Evolutionary conservation across 2,113 vertebrate species (phyloP).

Genomic region (Carassius auratus): DNA sequence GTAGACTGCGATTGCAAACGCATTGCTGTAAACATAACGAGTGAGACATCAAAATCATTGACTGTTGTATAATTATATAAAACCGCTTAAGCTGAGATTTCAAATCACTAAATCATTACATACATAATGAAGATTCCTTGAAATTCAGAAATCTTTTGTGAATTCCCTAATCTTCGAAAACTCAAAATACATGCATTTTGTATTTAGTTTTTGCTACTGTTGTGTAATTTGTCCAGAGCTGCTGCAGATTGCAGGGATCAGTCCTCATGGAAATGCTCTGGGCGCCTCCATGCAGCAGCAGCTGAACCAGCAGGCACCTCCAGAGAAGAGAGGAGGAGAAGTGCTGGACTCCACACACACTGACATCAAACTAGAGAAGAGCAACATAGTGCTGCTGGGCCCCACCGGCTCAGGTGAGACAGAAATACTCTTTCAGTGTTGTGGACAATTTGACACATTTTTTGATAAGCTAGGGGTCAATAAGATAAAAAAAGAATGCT

Average conservation of each 20-base stretch:
- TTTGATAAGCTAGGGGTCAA: neutral
- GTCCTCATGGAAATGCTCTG: slow-evolving; percentile 86
- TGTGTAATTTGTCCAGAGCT: slow-evolving; percentile 74
- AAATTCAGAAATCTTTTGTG: neutral
- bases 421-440: neutral
- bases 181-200: no score
- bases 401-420: slow-evolving; percentile 88
- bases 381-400: slow-evolving; percentile 90
- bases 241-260: slow-evolving; percentile 90
- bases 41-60: no score
- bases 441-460: neutral
- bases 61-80: no score
- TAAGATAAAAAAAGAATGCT: no score
- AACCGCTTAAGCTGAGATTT: neutral
- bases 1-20: no score
- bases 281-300: slow-evolving; percentile 90
- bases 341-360: slow-evolving; percentile 83
- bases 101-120: neutral
- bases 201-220: neutral
- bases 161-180: neutral
- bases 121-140: neutral
- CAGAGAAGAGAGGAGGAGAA: slow-evolving; percentile 86
- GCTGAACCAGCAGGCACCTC: slow-evolving; percentile 83
- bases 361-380: slow-evolving; percentile 90
- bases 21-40: no score